A percentile compares a stretch with the other conserved stretches of the same genome.
phyloP scores from a whole-genome alignment of 2,797 vertebrate genomes.

The Cynodonichthys magdalenae region DNA sequence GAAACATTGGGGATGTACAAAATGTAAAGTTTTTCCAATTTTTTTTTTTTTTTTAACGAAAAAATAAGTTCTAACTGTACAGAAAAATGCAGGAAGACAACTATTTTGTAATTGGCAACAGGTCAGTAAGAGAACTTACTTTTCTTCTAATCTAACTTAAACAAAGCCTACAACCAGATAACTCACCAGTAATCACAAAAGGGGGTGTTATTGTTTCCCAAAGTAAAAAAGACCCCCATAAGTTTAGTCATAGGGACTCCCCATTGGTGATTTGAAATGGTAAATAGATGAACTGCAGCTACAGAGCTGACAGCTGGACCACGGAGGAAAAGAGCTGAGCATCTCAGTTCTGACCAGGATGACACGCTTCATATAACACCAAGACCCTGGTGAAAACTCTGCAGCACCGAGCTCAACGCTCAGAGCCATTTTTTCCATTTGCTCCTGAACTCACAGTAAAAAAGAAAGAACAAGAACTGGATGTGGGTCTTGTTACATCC shows the following conservation, averaged over 20 bases:
- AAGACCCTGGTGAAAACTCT: slow-evolving; percentile 42
- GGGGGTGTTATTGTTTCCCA: not conserved
- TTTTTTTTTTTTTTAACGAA: too few relatives aligned
- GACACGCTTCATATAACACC: slow-evolving; percentile 34
- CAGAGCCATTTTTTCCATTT: slow-evolving; percentile 3
- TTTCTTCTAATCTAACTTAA: not conserved
- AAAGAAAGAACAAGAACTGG: not conserved
- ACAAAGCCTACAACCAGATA: too few relatives aligned
- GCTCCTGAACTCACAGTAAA: not conserved
- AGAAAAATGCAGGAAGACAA: too few relatives aligned
- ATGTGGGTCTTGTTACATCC: slow-evolving; percentile 5
- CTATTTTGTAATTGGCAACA: too few relatives aligned
- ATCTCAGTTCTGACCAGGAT: slow-evolving; percentile 29
- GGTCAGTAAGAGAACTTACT: too few relatives aligned
- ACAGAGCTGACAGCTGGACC: slow-evolving; percentile 21
- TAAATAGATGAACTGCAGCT: slow-evolving; percentile 22
- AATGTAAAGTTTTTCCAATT: too few relatives aligned
- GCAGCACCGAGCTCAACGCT: slow-evolving; percentile 27
- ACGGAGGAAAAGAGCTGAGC: not conserved
- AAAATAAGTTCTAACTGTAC: too few relatives aligned
- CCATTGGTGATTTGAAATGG: slow-evolving; percentile 19
- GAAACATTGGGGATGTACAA: too few relatives aligned
- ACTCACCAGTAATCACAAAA: not conserved
- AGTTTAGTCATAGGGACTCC: not conserved
- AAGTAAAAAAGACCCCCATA: not conserved